Base-by-base conservation (phyloP, 2,888 invertebrate genomes). In the Actias luna region DNA sequence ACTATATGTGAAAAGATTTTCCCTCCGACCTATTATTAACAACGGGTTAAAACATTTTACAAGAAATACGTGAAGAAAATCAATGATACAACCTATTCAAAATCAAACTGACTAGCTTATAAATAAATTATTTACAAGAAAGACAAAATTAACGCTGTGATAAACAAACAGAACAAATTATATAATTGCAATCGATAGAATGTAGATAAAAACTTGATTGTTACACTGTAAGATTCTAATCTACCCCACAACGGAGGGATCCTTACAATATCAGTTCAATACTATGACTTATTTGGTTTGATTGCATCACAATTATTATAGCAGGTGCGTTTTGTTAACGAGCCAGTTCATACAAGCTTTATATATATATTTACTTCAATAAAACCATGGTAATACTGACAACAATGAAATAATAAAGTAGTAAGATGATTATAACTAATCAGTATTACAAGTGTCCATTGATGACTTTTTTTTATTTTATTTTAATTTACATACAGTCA, bases 281-380 rank as follows among this genome's bases (percentile, higher is more conserved):
- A 29, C 55, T 55, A 55, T n/a, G 27, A 29, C 29, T 55, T 55
- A 27, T 55, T 55, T n/a, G 29, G 14, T 29, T 55, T 55, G 29
- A 55, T 55, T 55, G 55, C 16, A 29, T 29, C 29, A 29, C 29
- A 55, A 29, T 55, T 55, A 29, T 55, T 55, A 29, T 29, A 8
- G 29, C 55, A 55, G 55, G 55, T 55, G 55, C 55, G 55, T 29
- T 55, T n/a, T 25, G 8, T 50, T 55, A 55, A 55, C 29, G n/a
- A 55, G 55, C 29, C n/a, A n/a, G 46, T 1, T 25, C 0, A 22
- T 22, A 46, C 10, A 46, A 22, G 46, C 46, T 46, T 46, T 39
- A n/a, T 16, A 39, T n/a, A 39, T 39, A 39, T 16, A n/a, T 5
- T n/a, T n/a, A 39, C 18, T 36, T 18, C n/a, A n/a, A n/a, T n/a